phyloP scores from a whole-genome alignment of 2,888 invertebrate genomes.

The Cryptosula pallasiana region DNA sequence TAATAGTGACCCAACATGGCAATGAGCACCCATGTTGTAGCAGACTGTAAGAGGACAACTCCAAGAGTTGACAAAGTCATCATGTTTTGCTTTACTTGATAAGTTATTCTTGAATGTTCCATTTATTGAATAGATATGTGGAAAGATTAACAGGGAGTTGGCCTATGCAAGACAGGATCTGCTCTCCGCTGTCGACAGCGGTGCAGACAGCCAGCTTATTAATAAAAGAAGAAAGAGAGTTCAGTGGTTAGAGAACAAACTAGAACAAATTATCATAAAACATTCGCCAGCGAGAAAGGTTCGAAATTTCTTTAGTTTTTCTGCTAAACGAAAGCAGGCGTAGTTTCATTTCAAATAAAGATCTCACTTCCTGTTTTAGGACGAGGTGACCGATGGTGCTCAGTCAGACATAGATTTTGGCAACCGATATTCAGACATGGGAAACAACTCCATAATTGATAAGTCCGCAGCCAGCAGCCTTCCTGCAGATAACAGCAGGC shows the following conservation, averaged over 20 bases:
- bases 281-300: slow-evolving; percentile 12
- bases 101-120: no score
- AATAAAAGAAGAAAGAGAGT: slow-evolving; percentile 40
- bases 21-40: no score
- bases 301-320: background rate
- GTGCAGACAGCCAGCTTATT: slow-evolving; percentile 6
- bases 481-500: background rate
- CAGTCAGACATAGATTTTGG: slow-evolving; percentile 4
- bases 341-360: background rate
- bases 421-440: slow-evolving; percentile 11
- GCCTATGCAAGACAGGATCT: slow-evolving; percentile 9
- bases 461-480: slow-evolving; percentile 7
- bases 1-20: no score
- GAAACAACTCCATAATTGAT: background rate
- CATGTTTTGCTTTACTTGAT: no score
- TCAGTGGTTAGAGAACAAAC: slow-evolving; percentile 46
- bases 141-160: slow-evolving; percentile 23
- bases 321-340: background rate
- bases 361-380: background rate
- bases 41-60: no score
- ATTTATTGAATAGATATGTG: slow-evolving; percentile 16
- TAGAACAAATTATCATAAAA: slow-evolving; percentile 35
- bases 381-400: background rate
- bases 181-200: background rate
- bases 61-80: no score